These are phyloP conservation scores for Fukomys damarensis DNA, from an alignment of 2,113 vertebrate species.

Conservation along the genomic window DNA sequence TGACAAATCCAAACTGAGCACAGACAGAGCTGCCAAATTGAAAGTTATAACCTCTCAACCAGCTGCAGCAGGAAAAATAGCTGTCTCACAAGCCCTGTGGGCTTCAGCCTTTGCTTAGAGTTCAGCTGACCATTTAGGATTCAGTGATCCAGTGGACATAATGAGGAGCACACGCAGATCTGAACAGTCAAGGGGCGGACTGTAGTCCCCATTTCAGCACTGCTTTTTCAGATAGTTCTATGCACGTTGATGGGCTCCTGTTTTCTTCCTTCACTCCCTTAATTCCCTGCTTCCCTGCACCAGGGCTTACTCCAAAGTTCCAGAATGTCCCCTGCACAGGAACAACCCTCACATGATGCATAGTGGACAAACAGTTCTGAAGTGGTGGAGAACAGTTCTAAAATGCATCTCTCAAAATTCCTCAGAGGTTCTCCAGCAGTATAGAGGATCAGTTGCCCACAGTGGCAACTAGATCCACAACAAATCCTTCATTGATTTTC, in stretches of 20 bases:
- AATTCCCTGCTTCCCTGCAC: too few relatives aligned
- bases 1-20: background rate
- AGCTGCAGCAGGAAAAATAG: background rate
- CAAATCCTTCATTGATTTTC: background rate
- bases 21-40: background rate
- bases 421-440: background rate
- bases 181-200: background rate
- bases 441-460: too few relatives aligned
- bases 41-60: background rate
- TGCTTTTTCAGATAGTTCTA: fast-evolving
- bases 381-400: background rate
- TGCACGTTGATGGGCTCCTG: fast-evolving
- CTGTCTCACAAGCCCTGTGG: background rate
- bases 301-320: background rate
- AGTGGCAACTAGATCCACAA: too few relatives aligned
- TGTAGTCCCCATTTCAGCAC: background rate
- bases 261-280: fast-evolving
- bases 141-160: fast-evolving
- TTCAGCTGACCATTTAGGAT: background rate
- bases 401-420: background rate
- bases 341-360: background rate
- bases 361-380: too few relatives aligned
- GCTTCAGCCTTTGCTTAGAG: background rate
- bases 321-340: background rate
- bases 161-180: fast-evolving